A percentile compares a stretch with the other conserved stretches of the same genome.
Evolutionary conservation across 1,140 invertebrate species (phyloP).

Genomic region (Sitophilus oryzae): DNA sequence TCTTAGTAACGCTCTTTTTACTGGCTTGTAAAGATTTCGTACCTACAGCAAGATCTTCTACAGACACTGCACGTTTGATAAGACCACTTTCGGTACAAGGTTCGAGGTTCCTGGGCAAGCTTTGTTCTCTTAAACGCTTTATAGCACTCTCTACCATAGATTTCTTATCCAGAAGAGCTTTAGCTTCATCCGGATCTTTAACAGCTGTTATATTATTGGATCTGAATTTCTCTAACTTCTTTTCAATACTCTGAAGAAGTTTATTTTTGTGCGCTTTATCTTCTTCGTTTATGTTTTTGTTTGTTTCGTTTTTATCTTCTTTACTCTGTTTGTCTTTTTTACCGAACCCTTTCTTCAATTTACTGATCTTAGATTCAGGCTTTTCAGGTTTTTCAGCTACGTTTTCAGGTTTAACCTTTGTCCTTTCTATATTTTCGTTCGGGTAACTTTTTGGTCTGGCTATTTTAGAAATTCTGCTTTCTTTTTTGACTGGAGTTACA

Average conservation of each 20-base stretch:
- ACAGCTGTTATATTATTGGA: conserved; percentile 45
- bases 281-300: conserved; percentile 43
- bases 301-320: conserved; percentile 45
- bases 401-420: neutral
- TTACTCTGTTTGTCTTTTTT: conserved; percentile 46
- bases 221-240: conserved; percentile 60
- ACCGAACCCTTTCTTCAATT: conserved; percentile 39
- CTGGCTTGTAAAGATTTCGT: conserved; percentile 38
- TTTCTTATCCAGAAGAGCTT: conserved; percentile 40
- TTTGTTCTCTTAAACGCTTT: conserved; percentile 55
- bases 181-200: conserved; percentile 42
- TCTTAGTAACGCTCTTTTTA: conserved; percentile 58
- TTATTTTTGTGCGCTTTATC: conserved; percentile 49
- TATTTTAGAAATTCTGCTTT: conserved; percentile 50
- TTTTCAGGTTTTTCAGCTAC: neutral
- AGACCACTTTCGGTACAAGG: conserved; percentile 50
- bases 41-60: conserved; percentile 56
- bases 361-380: conserved; percentile 49
- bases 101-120: conserved; percentile 52
- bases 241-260: conserved; percentile 56
- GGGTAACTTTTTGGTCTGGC: conserved; percentile 53
- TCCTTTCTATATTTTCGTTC: conserved; percentile 36
- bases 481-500: conserved; percentile 35
- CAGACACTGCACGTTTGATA: conserved; percentile 62
- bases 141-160: conserved; percentile 49